Evolutionary conservation across 1,140 invertebrate genomes (phyloP).

Genomic region (Oedothorax gibbosus): DNA sequence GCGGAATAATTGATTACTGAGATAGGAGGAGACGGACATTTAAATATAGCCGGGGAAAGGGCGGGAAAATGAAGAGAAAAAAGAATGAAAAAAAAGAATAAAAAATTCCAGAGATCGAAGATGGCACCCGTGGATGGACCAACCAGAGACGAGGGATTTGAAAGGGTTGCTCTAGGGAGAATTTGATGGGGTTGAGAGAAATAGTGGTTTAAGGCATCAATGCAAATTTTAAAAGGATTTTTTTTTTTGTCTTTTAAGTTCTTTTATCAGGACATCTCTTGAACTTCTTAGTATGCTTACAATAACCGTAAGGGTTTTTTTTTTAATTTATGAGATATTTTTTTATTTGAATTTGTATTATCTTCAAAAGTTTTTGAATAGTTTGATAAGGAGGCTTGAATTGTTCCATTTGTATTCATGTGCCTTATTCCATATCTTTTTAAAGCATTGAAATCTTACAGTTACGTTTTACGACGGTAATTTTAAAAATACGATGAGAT

Average conservation of each 20-base stretch:
- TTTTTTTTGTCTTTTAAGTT: slow-evolving; percentile 1
- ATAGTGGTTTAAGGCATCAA: slow-evolving; percentile 16
- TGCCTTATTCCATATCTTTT: no score
- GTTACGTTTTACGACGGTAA: no score
- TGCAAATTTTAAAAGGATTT: not conserved
- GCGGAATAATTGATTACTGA: slow-evolving; percentile 42
- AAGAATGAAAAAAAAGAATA: not conserved
- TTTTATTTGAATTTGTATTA: no score
- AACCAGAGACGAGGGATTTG: slow-evolving; percentile 25
- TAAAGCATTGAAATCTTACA: no score
- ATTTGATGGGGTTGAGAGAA: not conserved
- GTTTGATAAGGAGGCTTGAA: no score
- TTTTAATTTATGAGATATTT: no score
- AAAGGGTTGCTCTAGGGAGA: slow-evolving; percentile 33
- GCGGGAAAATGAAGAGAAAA: slow-evolving; percentile 9
- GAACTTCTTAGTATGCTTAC: no score
- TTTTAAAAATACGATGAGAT: no score
- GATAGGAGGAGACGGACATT: slow-evolving; percentile 16
- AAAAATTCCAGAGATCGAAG: slow-evolving; percentile 7
- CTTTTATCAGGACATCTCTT: no score
- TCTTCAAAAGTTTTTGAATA: no score
- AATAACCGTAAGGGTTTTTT: no score
- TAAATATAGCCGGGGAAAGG: slow-evolving; percentile 29
- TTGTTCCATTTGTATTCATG: no score
- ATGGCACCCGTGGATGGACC: slow-evolving; percentile 8